These are phyloP conservation scores for Labeo rohita DNA, from an alignment of 2,113 vertebrate genomes.

Conservation along the genomic window DNA sequence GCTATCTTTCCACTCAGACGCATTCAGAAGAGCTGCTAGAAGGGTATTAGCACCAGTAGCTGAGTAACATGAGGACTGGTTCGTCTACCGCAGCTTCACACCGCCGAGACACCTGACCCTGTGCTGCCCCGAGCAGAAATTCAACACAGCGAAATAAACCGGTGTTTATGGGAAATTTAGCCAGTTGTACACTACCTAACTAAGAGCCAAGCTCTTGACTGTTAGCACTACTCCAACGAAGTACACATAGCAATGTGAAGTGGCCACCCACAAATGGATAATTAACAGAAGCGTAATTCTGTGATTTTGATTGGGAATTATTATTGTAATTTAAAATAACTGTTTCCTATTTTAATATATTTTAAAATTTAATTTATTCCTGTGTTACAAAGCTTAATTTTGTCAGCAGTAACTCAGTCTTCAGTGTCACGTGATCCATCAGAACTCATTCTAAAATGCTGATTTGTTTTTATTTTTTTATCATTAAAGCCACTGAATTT, in stretches of 20 bases:
- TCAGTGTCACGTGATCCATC: neutral
- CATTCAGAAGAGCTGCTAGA: neutral
- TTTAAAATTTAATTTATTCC: no score
- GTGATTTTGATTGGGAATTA: no score
- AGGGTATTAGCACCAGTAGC: constrained; percentile 28
- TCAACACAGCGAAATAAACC: constrained; percentile 19
- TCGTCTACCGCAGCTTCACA: constrained; percentile 39
- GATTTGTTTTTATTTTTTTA: neutral
- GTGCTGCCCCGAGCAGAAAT: neutral
- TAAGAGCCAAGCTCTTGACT: constrained; percentile 29
- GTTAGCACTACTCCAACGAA: neutral
- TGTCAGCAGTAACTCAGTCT: no score
- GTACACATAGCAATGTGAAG: neutral
- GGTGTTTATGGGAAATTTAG: constrained; percentile 30
- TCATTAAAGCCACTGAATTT: neutral
- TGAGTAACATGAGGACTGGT: constrained; percentile 23
- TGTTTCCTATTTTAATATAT: no score
- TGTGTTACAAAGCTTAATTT: no score
- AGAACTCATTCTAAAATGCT: neutral
- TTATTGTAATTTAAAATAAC: no score
- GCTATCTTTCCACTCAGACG: neutral
- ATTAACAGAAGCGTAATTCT: neutral
- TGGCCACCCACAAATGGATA: neutral
- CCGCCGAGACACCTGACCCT: constrained; percentile 23
- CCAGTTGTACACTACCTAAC: neutral